phyloP scores from a whole-genome alignment of 2,797 vertebrate genomes.

The Taeniopygia guttata region DNA sequence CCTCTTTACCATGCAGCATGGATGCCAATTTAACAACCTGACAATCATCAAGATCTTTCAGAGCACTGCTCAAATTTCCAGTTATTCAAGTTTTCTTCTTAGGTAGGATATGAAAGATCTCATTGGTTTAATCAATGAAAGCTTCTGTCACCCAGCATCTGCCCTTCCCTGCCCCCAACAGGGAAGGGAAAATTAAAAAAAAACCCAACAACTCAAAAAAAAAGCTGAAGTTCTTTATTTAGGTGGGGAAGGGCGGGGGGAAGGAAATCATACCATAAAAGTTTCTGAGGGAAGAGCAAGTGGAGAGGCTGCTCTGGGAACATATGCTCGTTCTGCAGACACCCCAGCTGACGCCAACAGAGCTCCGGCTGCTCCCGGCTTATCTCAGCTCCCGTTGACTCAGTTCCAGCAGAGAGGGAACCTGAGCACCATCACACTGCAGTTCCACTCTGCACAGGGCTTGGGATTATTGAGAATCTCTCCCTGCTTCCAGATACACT shows the following conservation, averaged over 20 bases:
- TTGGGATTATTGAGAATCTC: background rate
- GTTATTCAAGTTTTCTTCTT: background rate
- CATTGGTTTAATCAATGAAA: conserved; percentile 21
- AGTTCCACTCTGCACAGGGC: background rate
- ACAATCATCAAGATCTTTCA: background rate
- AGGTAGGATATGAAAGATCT: conserved; percentile 4
- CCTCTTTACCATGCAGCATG: background rate
- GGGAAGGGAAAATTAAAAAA: background rate
- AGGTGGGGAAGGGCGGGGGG: background rate
- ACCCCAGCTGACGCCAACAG: conserved; percentile 23
- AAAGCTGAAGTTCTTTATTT: conserved; percentile 41
- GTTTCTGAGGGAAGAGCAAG: conserved; percentile 21
- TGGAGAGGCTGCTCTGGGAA: conserved; percentile 31
- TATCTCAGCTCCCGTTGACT: conserved; percentile 26
- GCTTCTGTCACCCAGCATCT: background rate
- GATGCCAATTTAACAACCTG: background rate
- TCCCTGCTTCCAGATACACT: background rate
- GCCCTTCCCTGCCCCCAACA: conserved; percentile 1
- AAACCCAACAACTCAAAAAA: background rate
- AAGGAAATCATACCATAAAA: background rate
- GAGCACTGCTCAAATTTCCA: background rate
- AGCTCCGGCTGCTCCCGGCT: background rate
- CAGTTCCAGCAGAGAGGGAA: conserved; percentile 1
- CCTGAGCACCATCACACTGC: background rate
- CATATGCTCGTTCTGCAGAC: conserved; percentile 15